Conservation (phyloP, 2,797 vertebrate species). For the Pelochelys cantorii region DNA sequence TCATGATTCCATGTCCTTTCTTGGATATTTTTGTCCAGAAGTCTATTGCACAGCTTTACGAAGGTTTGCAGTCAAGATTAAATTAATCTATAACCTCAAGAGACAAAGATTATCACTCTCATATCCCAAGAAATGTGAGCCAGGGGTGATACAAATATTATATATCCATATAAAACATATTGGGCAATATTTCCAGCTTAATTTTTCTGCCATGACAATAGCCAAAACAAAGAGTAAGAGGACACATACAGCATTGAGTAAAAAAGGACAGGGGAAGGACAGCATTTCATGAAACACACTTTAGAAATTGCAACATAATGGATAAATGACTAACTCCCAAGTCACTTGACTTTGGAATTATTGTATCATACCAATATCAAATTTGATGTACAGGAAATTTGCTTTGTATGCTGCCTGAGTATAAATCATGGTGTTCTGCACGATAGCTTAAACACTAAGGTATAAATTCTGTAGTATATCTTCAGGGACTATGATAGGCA, state of each 20-base stretch:
- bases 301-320: neutral
- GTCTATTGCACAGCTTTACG: neutral
- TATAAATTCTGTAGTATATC: neutral
- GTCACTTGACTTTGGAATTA: neutral
- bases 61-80: conserved; percentile 11
- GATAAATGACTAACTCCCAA: neutral
- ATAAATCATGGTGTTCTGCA: neutral
- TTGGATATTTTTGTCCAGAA: conserved; percentile 2
- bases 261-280: neutral
- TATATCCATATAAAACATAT: neutral
- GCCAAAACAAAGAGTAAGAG: conserved; percentile 27
- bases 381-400: neutral
- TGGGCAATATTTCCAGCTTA: conserved; percentile 15
- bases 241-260: conserved; percentile 5
- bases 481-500: neutral
- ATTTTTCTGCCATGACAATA: conserved; percentile 12
- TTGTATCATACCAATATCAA: too few relatives aligned
- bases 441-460: neutral
- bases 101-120: conserved; percentile 16
- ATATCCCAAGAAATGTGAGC: neutral
- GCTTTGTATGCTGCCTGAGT: neutral
- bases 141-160: conserved; percentile 21
- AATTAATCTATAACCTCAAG: conserved; percentile 9
- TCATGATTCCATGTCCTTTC: neutral
- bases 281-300: neutral